These are phyloP conservation scores for Dendrocincla tyrannina DNA, from an alignment of 2,797 vertebrate species.

Conservation along the genomic window DNA sequence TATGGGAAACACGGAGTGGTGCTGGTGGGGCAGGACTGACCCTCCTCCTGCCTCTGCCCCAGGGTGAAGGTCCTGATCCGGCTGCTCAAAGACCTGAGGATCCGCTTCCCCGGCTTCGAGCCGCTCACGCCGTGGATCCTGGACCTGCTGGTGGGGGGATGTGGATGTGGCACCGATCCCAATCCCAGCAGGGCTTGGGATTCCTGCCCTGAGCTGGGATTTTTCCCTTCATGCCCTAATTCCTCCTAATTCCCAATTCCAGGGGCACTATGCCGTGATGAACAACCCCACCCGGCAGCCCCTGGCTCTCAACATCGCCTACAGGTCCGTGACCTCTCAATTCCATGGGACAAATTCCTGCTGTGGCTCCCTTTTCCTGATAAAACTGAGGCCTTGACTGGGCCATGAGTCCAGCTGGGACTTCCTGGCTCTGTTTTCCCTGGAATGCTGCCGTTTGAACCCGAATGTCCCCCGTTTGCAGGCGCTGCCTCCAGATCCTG, in stretches of 20 bases:
- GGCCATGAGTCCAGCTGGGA: not conserved
- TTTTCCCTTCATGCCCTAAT: fast-evolving
- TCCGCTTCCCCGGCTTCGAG: constrained; percentile 92
- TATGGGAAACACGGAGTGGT: fast-evolving
- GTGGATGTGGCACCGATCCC: fast-evolving
- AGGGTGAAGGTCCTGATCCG: constrained; percentile 96
- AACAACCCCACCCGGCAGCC: constrained; percentile 96
- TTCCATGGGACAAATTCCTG: fast-evolving
- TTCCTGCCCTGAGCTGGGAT: not conserved
- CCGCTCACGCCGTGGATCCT: constrained; percentile 97
- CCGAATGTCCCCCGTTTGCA: fast-evolving
- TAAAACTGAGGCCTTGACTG: fast-evolving
- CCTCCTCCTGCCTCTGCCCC: not conserved
- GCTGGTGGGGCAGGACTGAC: fast-evolving
- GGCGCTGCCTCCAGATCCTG: constrained; percentile 97
- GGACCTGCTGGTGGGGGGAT: constrained; percentile 84
- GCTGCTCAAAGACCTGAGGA: constrained; percentile 89
- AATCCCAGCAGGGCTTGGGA: fast-evolving
- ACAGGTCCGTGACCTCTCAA: constrained; percentile 73
- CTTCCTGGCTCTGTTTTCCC: fast-evolving
- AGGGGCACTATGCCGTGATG: constrained; percentile 98
- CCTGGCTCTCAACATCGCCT: constrained; percentile 91
- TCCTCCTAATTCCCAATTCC: not conserved
- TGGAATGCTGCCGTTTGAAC: fast-evolving
- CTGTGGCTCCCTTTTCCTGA: fast-evolving